These are phyloP conservation scores for Leptinotarsa tumamoca DNA, from an alignment of 2,888 invertebrate genomes.

Conservation along the genomic window DNA sequence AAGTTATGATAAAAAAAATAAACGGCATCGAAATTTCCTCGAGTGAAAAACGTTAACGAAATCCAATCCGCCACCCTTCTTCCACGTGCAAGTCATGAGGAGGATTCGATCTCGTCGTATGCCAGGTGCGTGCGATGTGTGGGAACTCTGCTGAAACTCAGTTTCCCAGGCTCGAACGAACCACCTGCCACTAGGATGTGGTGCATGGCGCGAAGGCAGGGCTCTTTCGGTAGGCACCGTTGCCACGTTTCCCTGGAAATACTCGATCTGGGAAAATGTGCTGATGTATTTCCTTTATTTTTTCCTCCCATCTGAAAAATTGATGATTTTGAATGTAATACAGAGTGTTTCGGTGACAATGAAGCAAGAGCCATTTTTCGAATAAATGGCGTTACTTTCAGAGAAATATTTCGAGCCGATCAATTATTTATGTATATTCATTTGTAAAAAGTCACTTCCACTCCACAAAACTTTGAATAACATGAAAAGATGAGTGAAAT, in stretches of 20 bases:
- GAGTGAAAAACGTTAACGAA: constrained; percentile 5
- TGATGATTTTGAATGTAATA: no score
- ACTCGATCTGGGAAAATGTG: not conserved
- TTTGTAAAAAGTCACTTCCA: no score
- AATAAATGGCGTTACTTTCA: no score
- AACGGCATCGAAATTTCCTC: not conserved
- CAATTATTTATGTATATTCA: no score
- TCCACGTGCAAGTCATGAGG: constrained; percentile 49
- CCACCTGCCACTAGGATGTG: constrained; percentile 53
- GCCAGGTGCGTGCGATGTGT: constrained; percentile 61
- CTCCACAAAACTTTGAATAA: no score
- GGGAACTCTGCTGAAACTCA: constrained; percentile 59
- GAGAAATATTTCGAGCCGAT: no score
- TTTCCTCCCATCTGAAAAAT: no score
- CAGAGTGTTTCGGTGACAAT: not conserved
- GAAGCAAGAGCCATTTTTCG: no score
- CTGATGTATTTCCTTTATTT: no score
- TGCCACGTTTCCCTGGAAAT: constrained; percentile 1
- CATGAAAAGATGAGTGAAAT: no score
- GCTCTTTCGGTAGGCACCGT: not conserved
- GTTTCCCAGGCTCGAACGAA: constrained; percentile 60
- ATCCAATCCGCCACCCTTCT: constrained; percentile 42
- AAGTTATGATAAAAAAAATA: not conserved
- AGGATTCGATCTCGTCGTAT: constrained; percentile 44
- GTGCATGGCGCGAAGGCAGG: constrained; percentile 47